phyloP scores from a whole-genome alignment of 2,888 invertebrate species.

The Melanostoma mellinum region DNA sequence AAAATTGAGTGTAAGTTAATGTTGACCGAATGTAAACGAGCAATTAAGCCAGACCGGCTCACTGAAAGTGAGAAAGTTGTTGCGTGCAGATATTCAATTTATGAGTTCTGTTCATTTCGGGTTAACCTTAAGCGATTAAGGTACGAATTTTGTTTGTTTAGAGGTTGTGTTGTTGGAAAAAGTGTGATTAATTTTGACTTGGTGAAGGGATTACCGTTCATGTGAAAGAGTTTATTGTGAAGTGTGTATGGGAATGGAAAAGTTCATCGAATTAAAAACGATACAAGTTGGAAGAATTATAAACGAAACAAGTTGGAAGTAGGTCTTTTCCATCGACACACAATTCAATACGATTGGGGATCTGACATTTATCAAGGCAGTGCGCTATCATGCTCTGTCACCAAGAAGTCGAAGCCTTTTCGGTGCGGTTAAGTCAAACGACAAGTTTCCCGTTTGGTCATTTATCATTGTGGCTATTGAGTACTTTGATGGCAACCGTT shows the following conservation, averaged over 20 bases:
- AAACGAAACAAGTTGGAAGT: slow-evolving; percentile 53
- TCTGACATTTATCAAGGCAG: slow-evolving; percentile 30
- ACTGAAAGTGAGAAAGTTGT: slow-evolving; percentile 58
- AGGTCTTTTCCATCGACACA: slow-evolving; percentile 13
- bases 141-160: background rate
- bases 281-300: slow-evolving; percentile 49
- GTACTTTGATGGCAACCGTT: slow-evolving; percentile 20
- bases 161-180: background rate
- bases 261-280: slow-evolving; percentile 25
- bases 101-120: slow-evolving; percentile 39
- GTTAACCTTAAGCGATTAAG: slow-evolving; percentile 9
- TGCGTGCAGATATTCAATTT: slow-evolving; percentile 55
- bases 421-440: slow-evolving; percentile 5
- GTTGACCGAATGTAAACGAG: slow-evolving; percentile 21
- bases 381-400: slow-evolving; percentile 23
- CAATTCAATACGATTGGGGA: slow-evolving; percentile 15
- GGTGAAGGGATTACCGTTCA: slow-evolving; percentile 23
- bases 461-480: slow-evolving; percentile 42
- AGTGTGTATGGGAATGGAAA: slow-evolving; percentile 11
- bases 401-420: slow-evolving; percentile 26
- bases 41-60: slow-evolving; percentile 22
- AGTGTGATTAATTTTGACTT: slow-evolving; percentile 19
- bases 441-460: slow-evolving; percentile 38
- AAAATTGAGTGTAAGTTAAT: slow-evolving; percentile 8
- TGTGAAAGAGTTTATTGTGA: slow-evolving; percentile 43